Conservation (phyloP, 2,113 vertebrate species). For the Oryzias curvinotus region DNA sequence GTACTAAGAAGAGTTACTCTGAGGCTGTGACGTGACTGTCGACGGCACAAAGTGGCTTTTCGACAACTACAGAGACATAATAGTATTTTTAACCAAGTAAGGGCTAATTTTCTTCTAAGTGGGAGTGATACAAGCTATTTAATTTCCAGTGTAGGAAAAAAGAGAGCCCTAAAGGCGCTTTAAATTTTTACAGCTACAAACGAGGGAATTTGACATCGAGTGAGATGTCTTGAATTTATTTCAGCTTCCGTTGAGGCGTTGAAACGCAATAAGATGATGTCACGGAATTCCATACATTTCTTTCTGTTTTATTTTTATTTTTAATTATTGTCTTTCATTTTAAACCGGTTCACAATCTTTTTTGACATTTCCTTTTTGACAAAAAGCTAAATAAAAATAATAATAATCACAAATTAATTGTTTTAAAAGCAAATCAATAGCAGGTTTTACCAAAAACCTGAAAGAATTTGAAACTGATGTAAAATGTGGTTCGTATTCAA, state of each 20-base stretch:
- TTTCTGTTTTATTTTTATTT: not conserved
- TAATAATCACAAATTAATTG: too few relatives aligned
- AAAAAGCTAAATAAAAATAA: not conserved
- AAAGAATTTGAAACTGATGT: too few relatives aligned
- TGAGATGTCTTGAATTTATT: slow-evolving; percentile 18
- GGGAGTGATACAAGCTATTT: too few relatives aligned
- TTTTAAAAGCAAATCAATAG: too few relatives aligned
- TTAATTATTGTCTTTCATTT: too few relatives aligned
- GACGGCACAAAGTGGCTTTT: not conserved
- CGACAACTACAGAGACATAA: not conserved
- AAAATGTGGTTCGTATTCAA: too few relatives aligned
- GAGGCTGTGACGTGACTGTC: fast-evolving
- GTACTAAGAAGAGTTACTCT: not conserved
- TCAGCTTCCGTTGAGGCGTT: not conserved
- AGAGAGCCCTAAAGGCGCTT: too few relatives aligned
- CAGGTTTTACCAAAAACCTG: too few relatives aligned
- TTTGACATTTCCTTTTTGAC: not conserved
- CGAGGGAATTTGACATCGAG: slow-evolving; percentile 5
- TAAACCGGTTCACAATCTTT: not conserved
- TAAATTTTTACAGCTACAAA: too few relatives aligned
- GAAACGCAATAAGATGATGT: slow-evolving; percentile 41
- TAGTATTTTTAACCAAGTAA: too few relatives aligned
- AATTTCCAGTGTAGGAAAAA: too few relatives aligned
- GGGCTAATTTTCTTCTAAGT: too few relatives aligned
- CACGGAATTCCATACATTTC: slow-evolving; percentile 32